Evolutionary conservation across 2,888 invertebrate genomes (phyloP).

Genomic region (Drosophila helvetica): DNA sequence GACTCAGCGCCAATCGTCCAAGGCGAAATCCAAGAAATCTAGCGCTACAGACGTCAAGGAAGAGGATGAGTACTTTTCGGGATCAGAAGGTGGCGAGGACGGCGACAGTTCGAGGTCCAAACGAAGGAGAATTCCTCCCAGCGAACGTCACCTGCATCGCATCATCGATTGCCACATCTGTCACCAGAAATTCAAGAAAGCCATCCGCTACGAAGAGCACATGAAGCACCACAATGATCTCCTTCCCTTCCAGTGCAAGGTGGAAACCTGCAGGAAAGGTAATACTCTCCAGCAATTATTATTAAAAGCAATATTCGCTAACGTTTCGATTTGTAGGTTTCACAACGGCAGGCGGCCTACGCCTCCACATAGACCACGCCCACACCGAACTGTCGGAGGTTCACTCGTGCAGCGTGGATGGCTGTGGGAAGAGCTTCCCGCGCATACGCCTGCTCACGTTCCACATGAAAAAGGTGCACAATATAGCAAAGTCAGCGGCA

Average conservation of each 20-base stretch:
- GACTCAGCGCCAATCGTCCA: conserved; percentile 1
- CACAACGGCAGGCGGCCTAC: conserved; percentile 77
- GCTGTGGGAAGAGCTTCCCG: conserved; percentile 78
- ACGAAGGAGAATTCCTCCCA: conserved; percentile 65
- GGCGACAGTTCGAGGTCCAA: conserved; percentile 56
- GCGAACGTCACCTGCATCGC: conserved; percentile 72
- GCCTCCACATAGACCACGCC: conserved; percentile 78
- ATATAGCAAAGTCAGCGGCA: conserved; percentile 69
- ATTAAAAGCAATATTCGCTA: background rate
- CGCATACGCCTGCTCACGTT: conserved; percentile 80
- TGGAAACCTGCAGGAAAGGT: conserved; percentile 76
- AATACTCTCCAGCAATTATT: background rate
- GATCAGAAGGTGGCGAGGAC: conserved; percentile 27
- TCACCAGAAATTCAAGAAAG: conserved; percentile 80
- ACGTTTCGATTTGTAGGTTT: conserved; percentile 53
- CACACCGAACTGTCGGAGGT: conserved; percentile 79
- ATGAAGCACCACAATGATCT: conserved; percentile 82
- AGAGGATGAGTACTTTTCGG: conserved; percentile 14
- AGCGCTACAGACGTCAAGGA: conserved; percentile 6
- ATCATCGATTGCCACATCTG: conserved; percentile 81
- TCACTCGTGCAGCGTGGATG: conserved; percentile 75
- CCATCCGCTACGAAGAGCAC: conserved; percentile 78
- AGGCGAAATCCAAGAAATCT: conserved; percentile 1
- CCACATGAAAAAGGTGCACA: conserved; percentile 79
- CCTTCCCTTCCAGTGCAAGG: conserved; percentile 79